phyloP scores from a whole-genome alignment of 2,797 vertebrate species.

The Octomys mimax region DNA sequence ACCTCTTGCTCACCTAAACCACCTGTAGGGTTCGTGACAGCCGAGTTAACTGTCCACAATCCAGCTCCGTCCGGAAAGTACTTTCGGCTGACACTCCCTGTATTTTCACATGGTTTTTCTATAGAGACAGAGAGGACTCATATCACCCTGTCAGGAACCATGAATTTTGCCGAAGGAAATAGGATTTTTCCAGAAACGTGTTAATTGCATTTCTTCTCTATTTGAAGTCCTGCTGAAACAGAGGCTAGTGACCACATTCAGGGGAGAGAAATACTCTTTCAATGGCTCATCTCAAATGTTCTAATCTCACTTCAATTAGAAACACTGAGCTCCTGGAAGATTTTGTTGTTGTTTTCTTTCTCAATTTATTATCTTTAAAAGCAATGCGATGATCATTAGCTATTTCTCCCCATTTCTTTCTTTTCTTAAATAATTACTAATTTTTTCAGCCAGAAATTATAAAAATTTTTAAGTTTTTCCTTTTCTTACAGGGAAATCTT shows the following conservation, averaged over 20 bases:
- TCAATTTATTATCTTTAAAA: slow-evolving; percentile 8
- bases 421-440: not conserved
- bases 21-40: not conserved
- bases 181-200: not conserved
- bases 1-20: slow-evolving; percentile 57
- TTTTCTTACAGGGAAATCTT: slow-evolving; percentile 67
- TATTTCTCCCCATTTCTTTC: not conserved
- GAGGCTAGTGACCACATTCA: not conserved
- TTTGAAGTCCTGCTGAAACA: not conserved
- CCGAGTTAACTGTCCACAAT: not conserved
- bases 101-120: not conserved
- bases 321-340: not conserved
- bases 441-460: slow-evolving; percentile 42
- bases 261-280: not conserved
- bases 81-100: not conserved
- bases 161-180: not conserved
- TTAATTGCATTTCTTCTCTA: not conserved
- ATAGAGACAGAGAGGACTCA: not conserved
- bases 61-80: not conserved
- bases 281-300: not conserved
- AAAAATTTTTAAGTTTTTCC: slow-evolving; percentile 27
- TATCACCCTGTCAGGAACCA: not conserved
- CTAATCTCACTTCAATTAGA: slow-evolving; percentile 4
- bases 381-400: not conserved
- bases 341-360: not conserved